These are phyloP conservation scores for Dendropsophus ebraccatus DNA, from an alignment of 2,113 vertebrate genomes.

Conservation along the genomic window DNA sequence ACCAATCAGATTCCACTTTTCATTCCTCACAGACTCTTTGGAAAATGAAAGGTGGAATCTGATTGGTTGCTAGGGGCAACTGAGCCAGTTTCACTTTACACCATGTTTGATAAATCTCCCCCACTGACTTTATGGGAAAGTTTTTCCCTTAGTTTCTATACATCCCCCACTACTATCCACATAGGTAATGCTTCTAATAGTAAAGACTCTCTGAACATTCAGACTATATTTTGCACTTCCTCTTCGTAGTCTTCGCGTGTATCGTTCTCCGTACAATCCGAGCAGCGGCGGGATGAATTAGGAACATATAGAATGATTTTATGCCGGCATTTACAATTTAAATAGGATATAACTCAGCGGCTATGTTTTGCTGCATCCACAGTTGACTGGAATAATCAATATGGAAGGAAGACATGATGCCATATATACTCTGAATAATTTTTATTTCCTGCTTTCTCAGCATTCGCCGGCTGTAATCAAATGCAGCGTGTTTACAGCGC, in stretches of 20 bases:
- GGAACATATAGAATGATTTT: constrained; percentile 40
- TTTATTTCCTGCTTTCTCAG: constrained; percentile 46
- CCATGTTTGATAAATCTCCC: too few species aligned
- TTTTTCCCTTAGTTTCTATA: too few species aligned
- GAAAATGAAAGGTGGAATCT: too few species aligned
- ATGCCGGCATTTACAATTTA: constrained; percentile 43
- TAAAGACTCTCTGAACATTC: neutral
- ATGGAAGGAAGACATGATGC: constrained; percentile 45
- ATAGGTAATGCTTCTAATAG: neutral
- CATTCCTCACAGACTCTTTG: too few species aligned
- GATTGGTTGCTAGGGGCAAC: too few species aligned
- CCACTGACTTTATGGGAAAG: too few species aligned
- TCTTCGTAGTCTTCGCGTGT: neutral
- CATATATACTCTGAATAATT: constrained; percentile 47
- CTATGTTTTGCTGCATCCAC: constrained; percentile 44
- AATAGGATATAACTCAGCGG: constrained; percentile 45
- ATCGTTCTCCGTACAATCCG: neutral
- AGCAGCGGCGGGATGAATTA: neutral
- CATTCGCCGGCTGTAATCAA: constrained; percentile 36
- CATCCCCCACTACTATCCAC: neutral
- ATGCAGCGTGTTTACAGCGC: constrained; percentile 29
- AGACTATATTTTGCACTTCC: neutral
- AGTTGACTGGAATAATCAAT: constrained; percentile 47
- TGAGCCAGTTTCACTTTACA: too few species aligned
- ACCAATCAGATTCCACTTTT: too few species aligned